Evolutionary conservation across 2,113 vertebrate species (phyloP), one percentile per base, ranked within the genome.

Genomic region (Strigops habroptila): DNA sequence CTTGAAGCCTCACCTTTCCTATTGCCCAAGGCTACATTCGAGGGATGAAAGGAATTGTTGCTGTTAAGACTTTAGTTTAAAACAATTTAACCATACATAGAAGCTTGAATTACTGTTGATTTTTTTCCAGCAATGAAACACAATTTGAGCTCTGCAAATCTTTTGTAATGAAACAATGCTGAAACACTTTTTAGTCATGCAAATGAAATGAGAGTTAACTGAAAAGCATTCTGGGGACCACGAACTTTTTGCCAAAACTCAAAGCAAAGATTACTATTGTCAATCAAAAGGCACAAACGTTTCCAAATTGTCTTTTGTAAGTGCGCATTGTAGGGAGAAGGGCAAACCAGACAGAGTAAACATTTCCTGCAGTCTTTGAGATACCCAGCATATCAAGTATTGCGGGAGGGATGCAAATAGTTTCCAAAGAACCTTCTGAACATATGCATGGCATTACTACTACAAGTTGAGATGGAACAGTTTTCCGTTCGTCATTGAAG

Each of bases 161-260:
- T 94, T 96, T 93, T 93, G 74, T 79, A 70, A 88, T 28, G 78
- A 93, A 91, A 62, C 3, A 9, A 71, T 88, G 76, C 93, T 91
- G 79, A 97, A 93, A 76, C 88, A 80, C 80, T 63, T 60, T 91
- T 96, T 82, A 77, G 82, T 93, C 86, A 90, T 90, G 84, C 82
- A 96, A 96, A 94, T 90, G 55, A 94, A 95, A 93, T 31, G 53
- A 90, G 35, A 90, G 71, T 95, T 93, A 91, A 85, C 82, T 59
- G 82, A 73, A 91, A 76, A 91, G 44, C 73, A 59, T 96, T 82
- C 77, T 79, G 65, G 64, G 64, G 52, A 91, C 67, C 39, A 10
- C 5, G 71, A 88, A 77, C 62, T 49, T 84, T 90, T 88, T 76
- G 88, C 88, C 86, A 96, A 92, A 94, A 91, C 48, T 82, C 82